Evolutionary conservation across 2,888 invertebrate species (phyloP), one percentile per base, ranked within the genome.

Genomic region (Proisotoma minuta): DNA sequence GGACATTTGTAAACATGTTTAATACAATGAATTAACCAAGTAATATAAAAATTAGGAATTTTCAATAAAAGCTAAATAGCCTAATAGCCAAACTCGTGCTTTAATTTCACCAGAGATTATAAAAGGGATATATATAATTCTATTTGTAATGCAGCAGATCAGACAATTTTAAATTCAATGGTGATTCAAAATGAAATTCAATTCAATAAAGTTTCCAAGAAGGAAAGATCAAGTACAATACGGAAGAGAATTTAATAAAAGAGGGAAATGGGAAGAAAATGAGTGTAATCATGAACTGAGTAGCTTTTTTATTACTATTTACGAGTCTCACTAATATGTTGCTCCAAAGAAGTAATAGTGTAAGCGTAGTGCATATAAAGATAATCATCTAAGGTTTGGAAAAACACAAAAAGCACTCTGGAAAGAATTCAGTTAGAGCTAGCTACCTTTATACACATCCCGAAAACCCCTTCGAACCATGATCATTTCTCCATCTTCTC

Each of bases 401-500:
- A 34, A 34, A 34, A 34, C 15, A 8, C 34, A 34, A 8, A 34
- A 8, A 8, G 15, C 51, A 51, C 23, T 22, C 26, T 22, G 24
- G 26, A 20, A 3, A 23, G 10, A 51, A 40, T 59, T 40, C 22
- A 8, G 48, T 29, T 24, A 58, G 23, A n/a, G 10, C 22, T 10
- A 24, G 60, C 73, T 76, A 81, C 82, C 80, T 80, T 77, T 79
- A 28, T 77, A 77, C 49, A 76, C 75, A 57, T 81, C 79, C 39
- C 78, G 75, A 12, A 67, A 47, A 48, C 79, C 79, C 63, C 78
- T 77, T 57, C 80, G 77, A 26, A 82, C 74, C 23, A 79, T 71
- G 60, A 82, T 79, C 34, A 78, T 79, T 64, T 77, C 78, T n/a
- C 81, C 84, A 72, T 84, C 83, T 73, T 84, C 84, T 28, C 84